phyloP scores from a whole-genome alignment of 1,140 invertebrate genomes.

The Lepidotrigona ventralis region DNA sequence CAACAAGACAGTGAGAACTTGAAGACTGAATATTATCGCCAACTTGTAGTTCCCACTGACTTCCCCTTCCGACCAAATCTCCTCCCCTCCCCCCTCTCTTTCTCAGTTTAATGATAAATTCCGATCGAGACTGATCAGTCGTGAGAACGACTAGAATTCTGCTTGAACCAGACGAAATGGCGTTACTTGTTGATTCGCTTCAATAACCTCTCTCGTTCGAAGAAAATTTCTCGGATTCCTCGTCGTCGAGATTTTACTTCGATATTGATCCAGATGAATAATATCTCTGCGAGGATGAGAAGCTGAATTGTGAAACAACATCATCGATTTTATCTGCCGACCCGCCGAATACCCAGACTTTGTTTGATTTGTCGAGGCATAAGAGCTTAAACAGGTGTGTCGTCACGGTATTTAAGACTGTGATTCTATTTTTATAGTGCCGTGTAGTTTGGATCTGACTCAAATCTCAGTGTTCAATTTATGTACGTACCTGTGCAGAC shows the following conservation, averaged over 20 bases:
- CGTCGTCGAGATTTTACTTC: background rate
- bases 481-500: no score
- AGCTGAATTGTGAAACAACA: background rate
- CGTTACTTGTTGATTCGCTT: slow-evolving; percentile 13
- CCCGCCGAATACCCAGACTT: no score
- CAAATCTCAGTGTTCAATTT: no score
- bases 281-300: background rate
- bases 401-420: no score
- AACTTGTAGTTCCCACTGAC: background rate
- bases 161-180: background rate
- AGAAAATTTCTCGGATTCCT: background rate
- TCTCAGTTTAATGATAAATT: background rate
- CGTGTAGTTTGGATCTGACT: no score
- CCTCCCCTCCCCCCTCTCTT: no score
- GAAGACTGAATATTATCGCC: background rate
- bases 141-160: background rate
- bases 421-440: no score
- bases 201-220: background rate
- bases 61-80: background rate
- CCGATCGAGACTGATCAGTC: background rate
- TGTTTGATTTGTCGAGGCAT: no score
- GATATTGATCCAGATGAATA: background rate
- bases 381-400: no score
- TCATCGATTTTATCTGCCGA: no score
- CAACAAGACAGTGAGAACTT: background rate